Base-by-base conservation (phyloP, 1,140 invertebrate genomes). In the Eupristina koningsbergeri region DNA sequence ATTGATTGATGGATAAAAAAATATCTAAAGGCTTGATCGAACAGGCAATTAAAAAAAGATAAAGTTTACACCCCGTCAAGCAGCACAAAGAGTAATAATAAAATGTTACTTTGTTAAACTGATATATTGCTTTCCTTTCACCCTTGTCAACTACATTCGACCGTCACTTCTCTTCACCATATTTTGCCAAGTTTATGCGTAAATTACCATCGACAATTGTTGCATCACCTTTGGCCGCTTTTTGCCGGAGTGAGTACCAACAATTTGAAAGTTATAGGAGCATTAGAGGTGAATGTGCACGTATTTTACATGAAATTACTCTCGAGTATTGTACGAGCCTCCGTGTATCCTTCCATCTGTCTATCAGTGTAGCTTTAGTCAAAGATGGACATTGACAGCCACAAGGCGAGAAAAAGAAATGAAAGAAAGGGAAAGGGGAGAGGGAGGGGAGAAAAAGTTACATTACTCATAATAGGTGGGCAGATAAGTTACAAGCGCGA, bases 241-340 rank as follows among this genome's bases (percentile, higher is more conserved):
- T 71, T 74, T 71, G 22, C 36, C 7, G 36, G 17, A 39, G 34
- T 1, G 34, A 13, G 11, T 17, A 17, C 29, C 5, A 50, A 11
- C 73, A 17, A 74, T 74, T 74, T 50, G 26, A 50, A 50, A 74
- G 73, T 74, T 74, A n/a, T 74, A 50, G 5, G 45, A 74, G n/a
- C 17, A 19, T 19, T 34, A 0, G 29, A 29, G 5, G n/a, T n/a
- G n/a, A n/a, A n/a, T 31, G 7, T 73, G 15, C 15, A 19, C n/a
- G 45, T 31, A 50, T 5, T 50, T 50, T 5, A 50, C 34, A 34
- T 45, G 45, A n/a, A n/a, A n/a, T n/a, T 1, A 8, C 41, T 31
- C 26, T 17, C 0, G n/a, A 36, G 2, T 71, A 8, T 8, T 26
- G 7, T n/a, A n/a, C 13, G 17, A n/a, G 9, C 7, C 7, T 0